Base-by-base conservation (phyloP, 1,140 invertebrate species). In the Euura lappo region DNA sequence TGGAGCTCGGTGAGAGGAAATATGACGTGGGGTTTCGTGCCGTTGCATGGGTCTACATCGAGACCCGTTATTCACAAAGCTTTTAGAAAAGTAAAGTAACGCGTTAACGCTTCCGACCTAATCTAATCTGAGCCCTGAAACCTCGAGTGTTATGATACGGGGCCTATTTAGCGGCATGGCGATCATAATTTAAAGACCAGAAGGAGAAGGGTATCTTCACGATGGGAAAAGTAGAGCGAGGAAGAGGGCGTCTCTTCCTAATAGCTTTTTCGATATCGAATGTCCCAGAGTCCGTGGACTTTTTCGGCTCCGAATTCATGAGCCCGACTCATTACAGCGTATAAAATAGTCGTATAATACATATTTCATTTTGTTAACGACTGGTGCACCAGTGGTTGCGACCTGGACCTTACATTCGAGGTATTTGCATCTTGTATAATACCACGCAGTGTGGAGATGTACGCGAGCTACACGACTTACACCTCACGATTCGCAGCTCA, bases 21-120 rank as follows among this genome's bases (percentile, higher is more conserved):
- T n/a, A n/a, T n/a, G n/a, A n/a, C n/a, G n/a, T n/a, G n/a, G 28
- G 28, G 68, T 68, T 72, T 72, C 46, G 71, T 68, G 65, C 65
- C 68, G 71, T 68, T 68, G 46, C 65, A 68, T 65, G 28, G 51
- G 67, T 65, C 65, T 51, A n/a, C 60, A 60, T 43, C 28, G 7
- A 28, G 67, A 42, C 67, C 65, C 74, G 60, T 69, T 66, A 67
- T 69, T 6, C 8, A 28, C 66, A 28, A 68, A 68, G 66, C 66
- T 68, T 68, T 68, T 68, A 68, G 44, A 68, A 42, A 42, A 68
- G 42, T 68, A 68, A 28, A 68, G 66, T 68, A 42, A 68, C 66
- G 44, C 66, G 11, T 44, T 68, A 42, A 68, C 66, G 42, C 66
- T 68, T 44, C 10, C 66, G 8, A 68, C 13, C 66, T 68, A 68